phyloP scores from a whole-genome alignment of 2,888 invertebrate species.

The Polymixis lichenea region DNA sequence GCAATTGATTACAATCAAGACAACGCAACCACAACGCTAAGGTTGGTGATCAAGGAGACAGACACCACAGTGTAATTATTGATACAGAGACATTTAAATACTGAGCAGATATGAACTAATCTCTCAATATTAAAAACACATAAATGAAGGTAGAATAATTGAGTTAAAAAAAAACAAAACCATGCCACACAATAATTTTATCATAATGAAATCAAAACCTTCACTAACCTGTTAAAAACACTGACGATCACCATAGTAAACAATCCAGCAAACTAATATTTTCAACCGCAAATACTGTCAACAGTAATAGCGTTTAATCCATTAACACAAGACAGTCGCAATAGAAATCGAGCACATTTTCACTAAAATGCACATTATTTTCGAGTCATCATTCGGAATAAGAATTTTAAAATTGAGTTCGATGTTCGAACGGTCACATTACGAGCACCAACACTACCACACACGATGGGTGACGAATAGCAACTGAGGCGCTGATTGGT shows the following conservation, averaged over 20 bases:
- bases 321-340: conserved; percentile 75
- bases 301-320: conserved; percentile 70
- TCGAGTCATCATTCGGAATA: conserved; percentile 74
- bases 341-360: conserved; percentile 81
- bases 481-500: conserved; percentile 82
- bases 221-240: conserved; percentile 88
- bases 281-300: conserved; percentile 69
- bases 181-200: conserved; percentile 40
- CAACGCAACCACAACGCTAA: conserved; percentile 13
- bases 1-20: conserved; percentile 30
- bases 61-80: no score
- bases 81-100: no score
- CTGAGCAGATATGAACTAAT: not conserved
- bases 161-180: conserved; percentile 29
- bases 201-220: conserved; percentile 37
- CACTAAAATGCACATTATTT: conserved; percentile 83
- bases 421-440: conserved; percentile 75
- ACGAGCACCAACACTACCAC: conserved; percentile 73
- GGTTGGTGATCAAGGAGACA: conserved; percentile 2
- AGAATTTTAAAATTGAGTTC: conserved; percentile 67
- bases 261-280: conserved; percentile 81
- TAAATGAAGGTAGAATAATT: not conserved
- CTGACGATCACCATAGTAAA: conserved; percentile 90
- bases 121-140: not conserved
- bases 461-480: conserved; percentile 72